These are phyloP conservation scores for Aricia agestis DNA, from an alignment of 1,140 invertebrate genomes.

Conservation along the genomic window DNA sequence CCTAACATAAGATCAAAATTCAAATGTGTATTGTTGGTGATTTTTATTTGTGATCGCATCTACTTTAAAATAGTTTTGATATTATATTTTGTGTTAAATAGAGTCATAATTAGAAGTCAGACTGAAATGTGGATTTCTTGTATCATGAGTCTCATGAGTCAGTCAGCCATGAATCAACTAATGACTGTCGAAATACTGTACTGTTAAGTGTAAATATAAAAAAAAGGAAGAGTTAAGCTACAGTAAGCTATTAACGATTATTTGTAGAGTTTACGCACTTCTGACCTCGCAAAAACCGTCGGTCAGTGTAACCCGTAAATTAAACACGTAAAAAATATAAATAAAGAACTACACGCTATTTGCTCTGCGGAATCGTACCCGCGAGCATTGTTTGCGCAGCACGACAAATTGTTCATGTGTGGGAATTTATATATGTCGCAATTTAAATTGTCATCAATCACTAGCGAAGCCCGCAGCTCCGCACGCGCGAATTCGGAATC, in stretches of 20 bases:
- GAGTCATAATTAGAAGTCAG: no score
- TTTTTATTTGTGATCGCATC: not conserved
- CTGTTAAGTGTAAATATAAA: no score
- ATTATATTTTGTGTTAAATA: no score
- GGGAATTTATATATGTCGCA: slow-evolving; percentile 47
- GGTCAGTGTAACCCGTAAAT: not conserved
- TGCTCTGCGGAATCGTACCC: slow-evolving; percentile 9
- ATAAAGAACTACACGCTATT: slow-evolving; percentile 14
- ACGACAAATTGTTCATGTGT: slow-evolving; percentile 56
- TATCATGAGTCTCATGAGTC: no score
- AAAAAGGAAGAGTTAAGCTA: no score
- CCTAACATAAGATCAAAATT: not conserved
- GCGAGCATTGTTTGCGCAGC: slow-evolving; percentile 23
- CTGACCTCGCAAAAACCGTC: not conserved
- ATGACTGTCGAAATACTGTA: no score
- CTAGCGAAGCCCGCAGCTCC: slow-evolving; percentile 18
- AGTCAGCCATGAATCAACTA: no score
- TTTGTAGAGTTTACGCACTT: not conserved
- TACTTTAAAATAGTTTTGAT: not conserved
- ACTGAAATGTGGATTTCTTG: no score
- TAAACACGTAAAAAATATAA: slow-evolving; percentile 9
- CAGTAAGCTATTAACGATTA: not conserved
- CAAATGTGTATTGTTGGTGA: not conserved
- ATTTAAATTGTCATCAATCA: slow-evolving; percentile 30
- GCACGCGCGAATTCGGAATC: slow-evolving; percentile 19